These are phyloP conservation scores for Cyclina sinensis DNA, from an alignment of 1,140 invertebrate genomes.

Conservation along the genomic window DNA sequence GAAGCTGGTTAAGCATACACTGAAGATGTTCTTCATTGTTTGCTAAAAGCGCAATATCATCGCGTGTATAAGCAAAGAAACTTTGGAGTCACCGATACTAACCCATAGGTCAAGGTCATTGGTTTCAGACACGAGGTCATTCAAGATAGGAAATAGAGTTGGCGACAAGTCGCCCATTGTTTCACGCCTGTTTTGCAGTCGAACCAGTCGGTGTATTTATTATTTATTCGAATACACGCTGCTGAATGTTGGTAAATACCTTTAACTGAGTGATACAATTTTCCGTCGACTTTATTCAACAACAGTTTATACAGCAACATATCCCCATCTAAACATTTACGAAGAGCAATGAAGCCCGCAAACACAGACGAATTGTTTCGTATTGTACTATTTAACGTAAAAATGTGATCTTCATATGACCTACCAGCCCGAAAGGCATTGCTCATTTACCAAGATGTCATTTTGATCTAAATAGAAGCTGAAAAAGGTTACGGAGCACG, in stretches of 20 bases:
- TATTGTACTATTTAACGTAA: no score
- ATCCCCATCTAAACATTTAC: conserved; percentile 42
- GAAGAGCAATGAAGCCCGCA: conserved; percentile 4
- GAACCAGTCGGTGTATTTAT: conserved; percentile 49
- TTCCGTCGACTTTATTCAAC: conserved; percentile 26
- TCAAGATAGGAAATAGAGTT: conserved; percentile 37
- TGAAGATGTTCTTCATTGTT: conserved; percentile 3
- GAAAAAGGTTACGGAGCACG: no score
- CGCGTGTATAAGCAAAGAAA: conserved; percentile 9
- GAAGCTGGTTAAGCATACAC: neutral
- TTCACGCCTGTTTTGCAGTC: conserved; percentile 29
- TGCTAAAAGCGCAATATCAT: conserved; percentile 33
- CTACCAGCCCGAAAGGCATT: conserved; percentile 31
- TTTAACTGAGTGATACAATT: conserved; percentile 17
- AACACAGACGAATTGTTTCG: no score
- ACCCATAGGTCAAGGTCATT: conserved; percentile 34
- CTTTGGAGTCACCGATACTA: neutral
- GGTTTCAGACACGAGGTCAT: conserved; percentile 20
- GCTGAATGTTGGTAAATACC: neutral
- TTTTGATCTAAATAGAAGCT: conserved; percentile 51
- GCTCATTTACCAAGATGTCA: conserved; percentile 57
- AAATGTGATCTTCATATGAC: conserved; percentile 56
- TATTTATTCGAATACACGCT: conserved; percentile 10
- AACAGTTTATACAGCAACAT: conserved; percentile 44
- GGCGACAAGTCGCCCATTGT: conserved; percentile 51